Base-by-base conservation (phyloP, 2,888 invertebrate genomes). In the Oxytorus armatus region DNA sequence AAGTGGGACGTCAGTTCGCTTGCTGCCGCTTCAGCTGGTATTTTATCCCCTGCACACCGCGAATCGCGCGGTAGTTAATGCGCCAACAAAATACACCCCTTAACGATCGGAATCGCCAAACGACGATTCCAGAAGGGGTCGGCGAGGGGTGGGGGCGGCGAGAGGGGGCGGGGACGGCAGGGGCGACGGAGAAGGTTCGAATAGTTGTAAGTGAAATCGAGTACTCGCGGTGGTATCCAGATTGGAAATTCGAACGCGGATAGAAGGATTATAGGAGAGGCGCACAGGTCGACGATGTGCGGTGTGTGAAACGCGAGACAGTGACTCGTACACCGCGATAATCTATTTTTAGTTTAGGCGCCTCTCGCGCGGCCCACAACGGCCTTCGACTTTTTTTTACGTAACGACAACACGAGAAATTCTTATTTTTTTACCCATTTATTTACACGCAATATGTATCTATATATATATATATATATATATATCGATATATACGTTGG, bases 311-410 rank as follows among this genome's bases (percentile, higher is more conserved):
- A 87, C 82, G 79, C 82, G 86, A 88, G 88, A 87, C 88, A 88
- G 84, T 82, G 85, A 84, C 83, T 84, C 79, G 81, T 80, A 75
- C 79, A 14, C 14, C 8, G 14, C n/a, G 11, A 82, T n/a, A 53
- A 61, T 77, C 89, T 90, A 89, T 89, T 88, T 86, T 89, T 90
- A 90, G 88, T 82, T 81, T 73, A 78, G 73, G 78, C 78, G 78
- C 78, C 78, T 69, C 68, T 59, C 29, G 39, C 44, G 51, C 61
- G 68, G 47, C 55, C 74, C 57, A 72, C 72, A 23, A 49, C 51
- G 70, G 79, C 55, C 72, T 57, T 76, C 76, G 76, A 25, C 33
- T 21, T 33, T 51, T 29, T 21, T 75, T 68, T 59, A 68, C 51
- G 75, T 68, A 75, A 68, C 57, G 4, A 44, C 55, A 23, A 33